Evolutionary conservation across 2,888 invertebrate species (phyloP), one percentile per base, ranked within the genome.

Genomic region (Dryobota labecula): DNA sequence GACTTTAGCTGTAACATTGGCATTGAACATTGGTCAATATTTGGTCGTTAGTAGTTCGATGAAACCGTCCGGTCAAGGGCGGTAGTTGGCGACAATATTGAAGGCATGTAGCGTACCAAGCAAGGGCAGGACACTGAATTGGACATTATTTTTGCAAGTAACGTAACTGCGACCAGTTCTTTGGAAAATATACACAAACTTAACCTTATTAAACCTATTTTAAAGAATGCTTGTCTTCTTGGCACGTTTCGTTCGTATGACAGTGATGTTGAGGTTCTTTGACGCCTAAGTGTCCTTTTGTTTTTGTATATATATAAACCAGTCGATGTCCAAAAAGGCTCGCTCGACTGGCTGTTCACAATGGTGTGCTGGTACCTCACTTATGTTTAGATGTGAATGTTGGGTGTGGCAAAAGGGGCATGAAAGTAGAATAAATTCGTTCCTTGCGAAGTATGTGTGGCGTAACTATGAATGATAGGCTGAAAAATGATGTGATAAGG

Each of bases 141-240:
- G 20, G 68, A 47, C 58, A 76, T 73, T 75, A 75, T 75, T 75
- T 75, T 73, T 73, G 74, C 56, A 56, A 49, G 65, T 33, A 43
- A 43, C 63, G 71, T 73, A 63, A 24, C 13, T 2, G 15, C 8
- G 27, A 6, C 24, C 24, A 8, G 11, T 30, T 18, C 11, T 53
- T 63, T 30, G 27, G 43, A 45, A 65, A 20, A 38, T 36, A 0
- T 53, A 38, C 5, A 24, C 62, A 36, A 62, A 43, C 8, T 13
- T 41, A 45, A 27, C 70, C 45, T 38, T 70, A 69, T 36, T 43
- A 24, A 24, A 15, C 1, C 24, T 38, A 9, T 58, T 38, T 38
- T 38, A 24, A 24, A 57, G 38, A 56, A 56, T 8, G 8, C 33
- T 56, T 13, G n/a, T 4, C 18, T 33, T 33, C 7, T 33, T 8